Base-by-base conservation (phyloP, 1,140 invertebrate genomes). In the Brachionus rotundiformis region DNA sequence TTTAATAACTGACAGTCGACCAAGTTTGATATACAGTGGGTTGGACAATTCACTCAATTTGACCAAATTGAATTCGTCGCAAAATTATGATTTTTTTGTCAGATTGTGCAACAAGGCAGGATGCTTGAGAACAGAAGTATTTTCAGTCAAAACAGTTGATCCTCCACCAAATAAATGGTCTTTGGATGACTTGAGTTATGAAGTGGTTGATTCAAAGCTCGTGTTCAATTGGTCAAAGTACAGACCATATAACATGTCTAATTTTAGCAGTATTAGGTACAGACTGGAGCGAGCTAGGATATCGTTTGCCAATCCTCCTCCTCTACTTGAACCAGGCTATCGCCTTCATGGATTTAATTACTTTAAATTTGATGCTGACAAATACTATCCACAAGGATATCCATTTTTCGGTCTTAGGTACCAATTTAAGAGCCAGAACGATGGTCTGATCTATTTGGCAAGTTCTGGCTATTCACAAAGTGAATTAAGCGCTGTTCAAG, bases 71-170 rank as follows among this genome's bases (percentile, higher is more conserved):
- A 83, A 80, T 11, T 84, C 86, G 0, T 88, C 85, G 82, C 83
- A 84, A 4, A 83, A 84, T 11, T 83, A 87, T 59, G 84, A 83
- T 25, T 86, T 87, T 68, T 84, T 82, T 19, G 77, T 87, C 1
- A 84, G 84, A 54, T 84, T 84, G 0, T 88, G 87, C 83, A 88
- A 88, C 82, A 83, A 82, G 49, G 84, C 85, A 1, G 86, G 86
- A 2, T 88, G 87, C 84, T 83, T 86, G 33, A 87, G 86, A 84
- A 87, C 85, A 77, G 84, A 84, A 1, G 83, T 84, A 16, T 83
- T 82, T 23, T 83, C 77, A 8, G 86, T 84, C 13, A 54, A 75
- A 13, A 86, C 86, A 41, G 73, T 86, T 3, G 76, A 79, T n/a
- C 76, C 76, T 33, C 76, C 76, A n/a, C 76, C 76, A 19, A 59